Evolutionary conservation across 2,113 vertebrate species (phyloP).

Genomic region (Gracilinanus agilis): DNA sequence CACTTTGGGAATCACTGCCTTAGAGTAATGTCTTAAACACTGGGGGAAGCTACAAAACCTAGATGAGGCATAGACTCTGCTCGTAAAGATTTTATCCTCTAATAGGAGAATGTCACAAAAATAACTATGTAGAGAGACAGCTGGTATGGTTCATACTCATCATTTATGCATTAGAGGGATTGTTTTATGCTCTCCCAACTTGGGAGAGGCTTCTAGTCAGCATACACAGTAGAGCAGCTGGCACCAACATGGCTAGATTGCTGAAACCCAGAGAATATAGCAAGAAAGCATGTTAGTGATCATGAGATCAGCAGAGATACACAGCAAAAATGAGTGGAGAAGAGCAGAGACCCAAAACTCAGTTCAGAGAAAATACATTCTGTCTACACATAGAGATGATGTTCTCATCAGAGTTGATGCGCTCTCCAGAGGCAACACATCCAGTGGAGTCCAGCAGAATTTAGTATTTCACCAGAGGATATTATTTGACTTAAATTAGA

Average conservation of each 20-base stretch:
- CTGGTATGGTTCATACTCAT: not conserved
- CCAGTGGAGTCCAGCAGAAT: not conserved
- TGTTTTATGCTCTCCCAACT: not conserved
- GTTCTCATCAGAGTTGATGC: not conserved
- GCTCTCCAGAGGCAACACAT: not conserved
- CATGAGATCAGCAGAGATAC: not conserved
- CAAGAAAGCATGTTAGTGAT: not conserved
- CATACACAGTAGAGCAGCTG: not conserved
- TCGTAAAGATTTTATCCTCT: not conserved
- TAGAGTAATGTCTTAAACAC: not conserved
- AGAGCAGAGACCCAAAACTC: not conserved
- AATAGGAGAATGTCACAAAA: not conserved
- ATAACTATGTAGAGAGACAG: not conserved
- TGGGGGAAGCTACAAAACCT: not conserved
- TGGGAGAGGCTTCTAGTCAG: not conserved
- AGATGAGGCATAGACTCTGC: not conserved
- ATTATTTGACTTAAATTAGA: not conserved
- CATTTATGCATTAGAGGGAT: not conserved
- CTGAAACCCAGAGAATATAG: not conserved
- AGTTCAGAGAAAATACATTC: not conserved
- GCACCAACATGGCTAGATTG: not conserved
- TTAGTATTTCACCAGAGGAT: not conserved
- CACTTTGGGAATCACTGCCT: too few relatives aligned
- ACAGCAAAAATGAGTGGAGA: not conserved
- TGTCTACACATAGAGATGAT: not conserved